These are phyloP conservation scores for Vultur gryphus DNA, from an alignment of 2,797 vertebrate species.

Conservation along the genomic window DNA sequence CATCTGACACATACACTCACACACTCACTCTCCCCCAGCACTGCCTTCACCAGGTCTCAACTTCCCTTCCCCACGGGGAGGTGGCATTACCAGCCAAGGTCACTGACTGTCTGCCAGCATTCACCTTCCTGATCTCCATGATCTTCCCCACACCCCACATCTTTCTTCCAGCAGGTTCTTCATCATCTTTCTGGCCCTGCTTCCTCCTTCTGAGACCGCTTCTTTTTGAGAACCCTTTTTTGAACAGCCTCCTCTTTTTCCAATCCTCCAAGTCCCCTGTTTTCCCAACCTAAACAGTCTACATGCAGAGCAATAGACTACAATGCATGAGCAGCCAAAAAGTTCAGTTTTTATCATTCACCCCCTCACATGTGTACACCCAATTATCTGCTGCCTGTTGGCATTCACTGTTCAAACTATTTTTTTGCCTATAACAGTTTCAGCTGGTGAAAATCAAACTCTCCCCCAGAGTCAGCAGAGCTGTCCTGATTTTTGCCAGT, in stretches of 20 bases:
- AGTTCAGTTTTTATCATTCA: background rate
- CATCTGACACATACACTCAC: rapidly evolving
- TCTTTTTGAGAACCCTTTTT: background rate
- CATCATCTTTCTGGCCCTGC: background rate
- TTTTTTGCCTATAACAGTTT: background rate
- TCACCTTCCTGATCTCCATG: background rate
- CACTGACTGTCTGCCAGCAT: background rate
- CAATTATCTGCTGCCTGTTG: background rate
- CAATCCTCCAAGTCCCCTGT: rapidly evolving
- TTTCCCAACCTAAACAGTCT: background rate
- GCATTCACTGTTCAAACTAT: background rate
- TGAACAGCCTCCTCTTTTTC: background rate
- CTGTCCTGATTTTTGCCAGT: background rate
- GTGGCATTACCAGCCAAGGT: rapidly evolving
- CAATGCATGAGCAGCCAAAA: background rate
- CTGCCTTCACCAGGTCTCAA: background rate
- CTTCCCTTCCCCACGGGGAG: background rate
- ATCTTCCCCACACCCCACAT: background rate
- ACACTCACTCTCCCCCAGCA: rapidly evolving
- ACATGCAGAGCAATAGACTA: background rate
- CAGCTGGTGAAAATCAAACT: background rate
- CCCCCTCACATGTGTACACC: rapidly evolving
- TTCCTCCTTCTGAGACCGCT: background rate
- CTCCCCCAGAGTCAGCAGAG: background rate
- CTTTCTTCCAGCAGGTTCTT: background rate